Percentiles rank a stretch among this genome's conserved stretches.
Evolutionary conservation across 2,888 invertebrate species (phyloP).

Genomic region (Heliothis peltigera): DNA sequence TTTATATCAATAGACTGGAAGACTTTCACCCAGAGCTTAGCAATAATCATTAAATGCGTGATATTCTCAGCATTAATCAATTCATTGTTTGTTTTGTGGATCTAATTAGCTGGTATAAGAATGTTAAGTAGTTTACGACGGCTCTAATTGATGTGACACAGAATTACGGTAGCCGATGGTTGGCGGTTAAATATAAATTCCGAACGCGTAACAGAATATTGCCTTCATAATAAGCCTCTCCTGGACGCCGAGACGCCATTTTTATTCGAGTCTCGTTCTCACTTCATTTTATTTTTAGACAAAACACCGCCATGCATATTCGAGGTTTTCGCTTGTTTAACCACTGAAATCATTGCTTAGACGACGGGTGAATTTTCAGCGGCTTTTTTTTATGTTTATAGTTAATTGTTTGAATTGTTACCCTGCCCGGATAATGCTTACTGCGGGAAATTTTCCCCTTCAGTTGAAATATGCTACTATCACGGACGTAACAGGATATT

Average conservation of each 20-base stretch:
- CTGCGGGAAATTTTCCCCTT: background rate
- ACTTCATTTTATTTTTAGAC: constrained; percentile 82
- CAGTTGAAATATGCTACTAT: background rate
- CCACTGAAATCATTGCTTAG: constrained; percentile 64
- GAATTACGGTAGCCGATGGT: constrained; percentile 64
- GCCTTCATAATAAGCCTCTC: constrained; percentile 82
- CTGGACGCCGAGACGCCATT: constrained; percentile 65
- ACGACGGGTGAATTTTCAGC: constrained; percentile 55
- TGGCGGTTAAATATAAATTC: constrained; percentile 79
- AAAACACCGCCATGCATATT: constrained; percentile 74
- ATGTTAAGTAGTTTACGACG: constrained; percentile 62
- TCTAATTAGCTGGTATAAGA: constrained; percentile 65
- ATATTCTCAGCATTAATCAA: constrained; percentile 48
- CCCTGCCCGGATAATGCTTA: constrained; percentile 6
- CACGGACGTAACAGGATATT: constrained; percentile 3
- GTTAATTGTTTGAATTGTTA: constrained; percentile 44
- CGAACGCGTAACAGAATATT: constrained; percentile 77
- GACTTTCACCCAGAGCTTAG: constrained; percentile 42
- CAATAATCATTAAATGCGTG: constrained; percentile 41
- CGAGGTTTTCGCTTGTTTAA: constrained; percentile 66
- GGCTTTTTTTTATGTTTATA: constrained; percentile 21
- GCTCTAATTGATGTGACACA: constrained; percentile 66
- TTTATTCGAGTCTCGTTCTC: constrained; percentile 76
- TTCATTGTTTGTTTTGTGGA: constrained; percentile 51
- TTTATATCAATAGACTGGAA: constrained; percentile 47